Conservation (phyloP, 2,797 vertebrate species). For the Botia almorhae region DNA sequence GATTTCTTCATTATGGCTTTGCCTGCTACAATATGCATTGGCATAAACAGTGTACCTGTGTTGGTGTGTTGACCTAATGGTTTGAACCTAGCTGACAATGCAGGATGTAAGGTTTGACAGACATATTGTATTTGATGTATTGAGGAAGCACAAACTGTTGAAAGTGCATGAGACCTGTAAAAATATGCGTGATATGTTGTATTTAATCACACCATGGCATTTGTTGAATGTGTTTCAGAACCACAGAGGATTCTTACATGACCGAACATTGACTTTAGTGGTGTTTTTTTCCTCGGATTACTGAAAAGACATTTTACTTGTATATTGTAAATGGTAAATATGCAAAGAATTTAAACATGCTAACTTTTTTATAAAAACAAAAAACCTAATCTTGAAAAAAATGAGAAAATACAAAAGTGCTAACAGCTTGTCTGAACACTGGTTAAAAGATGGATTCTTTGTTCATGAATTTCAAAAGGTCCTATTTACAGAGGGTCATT, state of each 20-base stretch:
- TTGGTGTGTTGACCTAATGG: constrained; percentile 25
- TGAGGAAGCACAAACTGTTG: constrained; percentile 63
- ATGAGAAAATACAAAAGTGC: constrained; percentile 42
- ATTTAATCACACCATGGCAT: constrained; percentile 70
- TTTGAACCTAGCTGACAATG: constrained; percentile 59
- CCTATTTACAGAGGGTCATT: constrained; percentile 67
- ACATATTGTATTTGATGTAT: constrained; percentile 52
- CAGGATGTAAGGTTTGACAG: constrained; percentile 42
- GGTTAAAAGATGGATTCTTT: constrained; percentile 59
- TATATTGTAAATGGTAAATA: constrained; percentile 73
- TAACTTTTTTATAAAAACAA: constrained; percentile 63
- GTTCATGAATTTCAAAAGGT: constrained; percentile 69
- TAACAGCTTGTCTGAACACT: constrained; percentile 7
- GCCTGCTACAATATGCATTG: constrained; percentile 46
- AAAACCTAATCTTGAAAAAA: constrained; percentile 55
- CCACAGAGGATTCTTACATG: constrained; percentile 69
- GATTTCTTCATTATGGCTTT: constrained; percentile 31
- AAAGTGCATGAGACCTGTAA: constrained; percentile 67
- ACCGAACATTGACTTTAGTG: constrained; percentile 68
- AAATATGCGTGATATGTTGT: constrained; percentile 63
- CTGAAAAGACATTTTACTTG: constrained; percentile 67
- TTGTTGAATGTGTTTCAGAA: constrained; percentile 87
- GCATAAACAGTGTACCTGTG: constrained; percentile 49
- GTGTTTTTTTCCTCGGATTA: constrained; percentile 67
- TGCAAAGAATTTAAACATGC: constrained; percentile 69